Evolutionary conservation across 37 sponge, comb jelly and placozoan genomes (phyloP), one percentile per base, ranked within the genome.

Genomic region (Dysidea cf. avara): DNA sequence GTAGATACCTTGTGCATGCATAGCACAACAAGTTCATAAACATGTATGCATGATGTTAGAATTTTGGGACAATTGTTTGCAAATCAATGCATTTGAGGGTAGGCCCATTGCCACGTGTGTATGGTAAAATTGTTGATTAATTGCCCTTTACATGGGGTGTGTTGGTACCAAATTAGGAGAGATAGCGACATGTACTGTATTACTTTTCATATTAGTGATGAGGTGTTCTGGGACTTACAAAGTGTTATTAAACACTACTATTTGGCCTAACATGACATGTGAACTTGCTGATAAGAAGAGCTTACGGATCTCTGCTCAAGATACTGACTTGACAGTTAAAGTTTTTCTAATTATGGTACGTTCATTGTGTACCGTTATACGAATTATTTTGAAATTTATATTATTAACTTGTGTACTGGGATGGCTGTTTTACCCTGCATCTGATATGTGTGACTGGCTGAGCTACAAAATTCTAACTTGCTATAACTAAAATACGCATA

Each of bases 221-320:
- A 20, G 90, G 6, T 69, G 71, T 12, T 60, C 67, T 1, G 86
- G 86, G 5, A 90, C 78, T 43, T 68, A 79, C 20, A 71, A 82
- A 21, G 39, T 90, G n/a, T 66, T 90, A n/a, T 71, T 90, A 29
- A 90, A 90, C 73, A 76, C 91, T 0, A 56, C 66, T 62, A 61
- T 90, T 56, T 90, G 91, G 91, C 54, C 86, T 12, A 61, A 85
- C 71, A 90, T 90, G 91, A 85, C 56, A 39, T 84, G 86, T 76
- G 91, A 90, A 28, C 75, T 50, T 38, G 91, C 82, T 39, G 75
- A 75, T 68, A 69, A 65, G 55, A 84, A 76, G 81, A 81, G 68
- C 49, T 63, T 90, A 20, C 38, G 91, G 34, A 78, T 90, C 57
- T 77, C 91, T 7, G 91, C 85, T 18, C 86, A 90, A 69, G 72